Evolutionary conservation across 1,140 invertebrate genomes (phyloP), one percentile per base, ranked within the genome.

Genomic region (Cardiocondyla obscurior): DNA sequence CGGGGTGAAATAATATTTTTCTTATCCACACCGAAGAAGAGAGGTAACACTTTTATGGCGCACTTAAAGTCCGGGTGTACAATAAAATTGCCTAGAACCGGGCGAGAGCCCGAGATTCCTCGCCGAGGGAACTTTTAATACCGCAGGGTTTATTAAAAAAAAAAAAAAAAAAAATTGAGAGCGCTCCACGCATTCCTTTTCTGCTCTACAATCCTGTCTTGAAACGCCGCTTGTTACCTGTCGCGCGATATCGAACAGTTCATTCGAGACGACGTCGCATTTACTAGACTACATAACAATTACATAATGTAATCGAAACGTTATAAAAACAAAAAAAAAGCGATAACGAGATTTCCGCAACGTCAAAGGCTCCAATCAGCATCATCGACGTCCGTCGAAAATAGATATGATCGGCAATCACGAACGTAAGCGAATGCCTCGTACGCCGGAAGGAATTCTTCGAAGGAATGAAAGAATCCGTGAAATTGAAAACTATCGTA

Each of bases 101-200:
- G 5, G 1, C 74, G 16, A 16, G 28, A 77, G 55, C 25, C 22
- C 60, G 44, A 53, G 46, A 79, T 67, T 79, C 74, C 36, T 53
- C 3, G 33, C 22, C 33, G 25, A 53, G 49, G 72, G 6, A 69
- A 67, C 67, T 79, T 69, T 79, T 67, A 79, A 79, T 79, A 77
- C 33, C 44, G 74, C 36, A 25, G 60, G 22, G 74, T 79, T 79
- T 79, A 69, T 53, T 77, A 77, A 77, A 51, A 77, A 60, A 60
- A 30, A 25, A 25, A 22, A 25, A 28, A 28, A 30, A 57, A n/a
- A n/a, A 8, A 49, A 67, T 8, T 16, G 39, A 28, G 36, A 36
- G 33, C 19, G 10, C 7, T 4, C 7, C 28, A 19, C 57, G 64
- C 44, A 46, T 64, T 64, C 39, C 49, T 62, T 33, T 22, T 46